Conservation (phyloP, 2,888 invertebrate species). For the Tiphia femorata region DNA sequence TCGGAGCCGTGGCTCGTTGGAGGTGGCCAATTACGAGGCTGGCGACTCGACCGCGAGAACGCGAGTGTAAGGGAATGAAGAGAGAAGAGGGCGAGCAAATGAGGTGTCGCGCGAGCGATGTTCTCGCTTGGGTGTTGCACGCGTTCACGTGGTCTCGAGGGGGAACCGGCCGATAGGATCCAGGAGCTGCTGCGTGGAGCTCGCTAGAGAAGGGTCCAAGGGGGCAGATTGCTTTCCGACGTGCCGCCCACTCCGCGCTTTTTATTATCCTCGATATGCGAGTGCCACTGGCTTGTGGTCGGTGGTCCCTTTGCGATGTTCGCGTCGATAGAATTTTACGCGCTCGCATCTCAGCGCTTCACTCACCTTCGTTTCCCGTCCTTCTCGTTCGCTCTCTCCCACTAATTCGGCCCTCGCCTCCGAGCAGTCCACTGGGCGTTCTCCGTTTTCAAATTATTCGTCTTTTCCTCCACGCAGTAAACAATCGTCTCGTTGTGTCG, state of each 20-base stretch:
- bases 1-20: slow-evolving; percentile 29
- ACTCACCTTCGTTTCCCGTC: too few species aligned
- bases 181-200: too few species aligned
- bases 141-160: background rate
- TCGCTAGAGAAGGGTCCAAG: too few species aligned
- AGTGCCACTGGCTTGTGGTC: background rate
- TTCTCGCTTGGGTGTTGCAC: background rate
- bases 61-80: slow-evolving; percentile 19
- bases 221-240: background rate
- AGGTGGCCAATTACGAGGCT: slow-evolving; percentile 51
- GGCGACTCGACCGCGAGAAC: slow-evolving; percentile 33
- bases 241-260: background rate
- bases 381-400: background rate
- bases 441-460: too few species aligned
- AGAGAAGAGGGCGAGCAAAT: slow-evolving; percentile 1
- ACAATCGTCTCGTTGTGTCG: too few species aligned
- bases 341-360: background rate
- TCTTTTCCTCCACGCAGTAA: too few species aligned
- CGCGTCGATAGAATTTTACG: background rate
- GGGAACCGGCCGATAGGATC: background rate
- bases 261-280: background rate
- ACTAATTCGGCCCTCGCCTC: background rate
- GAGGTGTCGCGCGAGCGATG: slow-evolving; percentile 1
- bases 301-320: background rate
- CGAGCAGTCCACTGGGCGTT: too few species aligned